These are phyloP conservation scores for Mythimna pallens DNA, from an alignment of 2,888 invertebrate genomes.

Conservation along the genomic window DNA sequence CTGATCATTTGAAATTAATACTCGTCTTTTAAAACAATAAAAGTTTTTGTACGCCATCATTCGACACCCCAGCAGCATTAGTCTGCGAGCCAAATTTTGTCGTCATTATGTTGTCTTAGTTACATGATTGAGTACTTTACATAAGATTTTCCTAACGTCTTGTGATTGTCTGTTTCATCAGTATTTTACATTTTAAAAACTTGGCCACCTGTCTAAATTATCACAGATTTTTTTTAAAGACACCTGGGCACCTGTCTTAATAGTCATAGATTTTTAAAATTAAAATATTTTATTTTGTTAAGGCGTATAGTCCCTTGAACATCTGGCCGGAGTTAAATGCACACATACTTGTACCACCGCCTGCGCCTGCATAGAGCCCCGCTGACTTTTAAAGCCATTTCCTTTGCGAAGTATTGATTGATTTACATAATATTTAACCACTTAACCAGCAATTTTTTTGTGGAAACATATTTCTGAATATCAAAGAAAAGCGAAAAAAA, in stretches of 20 bases:
- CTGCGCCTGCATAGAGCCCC: no score
- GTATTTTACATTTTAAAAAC: neutral
- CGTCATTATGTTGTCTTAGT: neutral
- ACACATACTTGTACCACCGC: no score
- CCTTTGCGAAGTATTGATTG: no score
- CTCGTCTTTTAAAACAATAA: conserved; percentile 23
- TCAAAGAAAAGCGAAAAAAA: no score
- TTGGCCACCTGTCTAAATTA: no score
- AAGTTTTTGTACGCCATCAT: conserved; percentile 23
- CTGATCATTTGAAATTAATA: conserved; percentile 18
- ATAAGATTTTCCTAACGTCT: conserved; percentile 5
- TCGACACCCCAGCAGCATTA: conserved; percentile 33
- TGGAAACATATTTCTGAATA: no score
- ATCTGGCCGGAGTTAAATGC: no score
- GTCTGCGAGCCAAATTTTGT: conserved; percentile 34
- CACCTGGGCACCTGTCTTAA: neutral
- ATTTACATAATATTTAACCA: no score
- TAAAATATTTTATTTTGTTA: no score
- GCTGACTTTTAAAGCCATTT: no score
- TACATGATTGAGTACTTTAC: conserved; percentile 23
- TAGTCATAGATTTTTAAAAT: neutral
- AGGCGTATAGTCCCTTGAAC: no score
- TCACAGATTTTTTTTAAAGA: neutral
- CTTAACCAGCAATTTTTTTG: no score
- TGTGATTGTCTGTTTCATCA: neutral